Conservation (phyloP, 2,888 invertebrate genomes). For the Ashinkailepas kermadecensis region DNA sequence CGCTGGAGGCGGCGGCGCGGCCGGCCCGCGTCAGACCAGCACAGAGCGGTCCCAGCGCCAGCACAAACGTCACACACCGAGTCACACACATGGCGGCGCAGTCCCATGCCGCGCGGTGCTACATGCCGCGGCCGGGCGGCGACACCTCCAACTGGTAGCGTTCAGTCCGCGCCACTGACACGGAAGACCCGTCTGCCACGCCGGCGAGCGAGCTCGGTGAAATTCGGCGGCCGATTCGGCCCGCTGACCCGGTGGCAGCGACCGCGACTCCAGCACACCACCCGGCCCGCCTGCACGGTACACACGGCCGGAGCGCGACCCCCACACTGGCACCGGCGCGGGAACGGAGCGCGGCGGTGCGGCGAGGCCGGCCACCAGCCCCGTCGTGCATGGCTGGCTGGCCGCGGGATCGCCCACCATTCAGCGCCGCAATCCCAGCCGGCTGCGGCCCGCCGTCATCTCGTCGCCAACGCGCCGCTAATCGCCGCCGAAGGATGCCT, state of each 20-base stretch:
- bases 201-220: neutral
- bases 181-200: neutral
- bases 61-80: constrained; percentile 2
- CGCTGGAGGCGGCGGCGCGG: neutral
- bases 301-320: neutral
- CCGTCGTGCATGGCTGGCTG: constrained; percentile 14
- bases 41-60: neutral
- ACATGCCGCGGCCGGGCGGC: neutral
- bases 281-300: neutral
- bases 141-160: neutral
- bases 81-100: neutral
- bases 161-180: neutral
- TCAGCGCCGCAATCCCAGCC: neutral
- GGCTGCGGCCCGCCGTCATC: neutral
- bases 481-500: neutral
- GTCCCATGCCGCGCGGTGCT: neutral
- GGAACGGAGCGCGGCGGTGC: neutral
- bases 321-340: neutral
- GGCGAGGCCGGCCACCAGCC: neutral
- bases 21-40: neutral
- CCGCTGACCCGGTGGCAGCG: neutral
- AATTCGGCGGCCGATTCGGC: neutral
- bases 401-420: neutral
- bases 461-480: neutral
- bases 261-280: too few relatives aligned